These are phyloP conservation scores for Drosophila ezoana DNA, from an alignment of 2,888 invertebrate genomes.

Conservation along the genomic window DNA sequence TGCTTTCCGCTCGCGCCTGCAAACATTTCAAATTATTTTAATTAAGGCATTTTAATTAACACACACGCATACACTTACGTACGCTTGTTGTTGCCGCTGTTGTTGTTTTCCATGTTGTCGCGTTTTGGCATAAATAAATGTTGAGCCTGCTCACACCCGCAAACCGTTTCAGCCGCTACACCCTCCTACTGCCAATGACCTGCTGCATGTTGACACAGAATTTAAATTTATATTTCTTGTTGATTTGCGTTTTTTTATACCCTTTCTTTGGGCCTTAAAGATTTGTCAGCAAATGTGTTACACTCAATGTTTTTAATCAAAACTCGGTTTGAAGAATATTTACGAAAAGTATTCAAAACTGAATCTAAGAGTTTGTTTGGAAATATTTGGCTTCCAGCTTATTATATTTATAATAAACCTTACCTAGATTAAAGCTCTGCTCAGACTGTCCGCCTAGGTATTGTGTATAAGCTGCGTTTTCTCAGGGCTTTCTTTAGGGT, in stretches of 20 bases:
- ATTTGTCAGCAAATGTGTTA: neutral
- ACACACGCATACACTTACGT: constrained; percentile 47
- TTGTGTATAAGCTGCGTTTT: too few species aligned
- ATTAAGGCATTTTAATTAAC: constrained; percentile 77
- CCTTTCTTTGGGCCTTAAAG: neutral
- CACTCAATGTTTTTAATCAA: neutral
- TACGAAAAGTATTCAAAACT: neutral
- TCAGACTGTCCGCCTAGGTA: neutral
- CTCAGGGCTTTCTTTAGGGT: constrained; percentile 4
- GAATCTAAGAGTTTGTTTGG: too few species aligned
- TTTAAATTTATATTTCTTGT: constrained; percentile 70
- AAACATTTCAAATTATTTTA: constrained; percentile 67
- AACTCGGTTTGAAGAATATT: neutral
- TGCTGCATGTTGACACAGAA: constrained; percentile 73
- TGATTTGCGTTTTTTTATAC: constrained; percentile 20
- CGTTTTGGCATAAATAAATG: constrained; percentile 68
- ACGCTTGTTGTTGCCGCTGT: constrained; percentile 25
- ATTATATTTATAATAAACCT: too few species aligned
- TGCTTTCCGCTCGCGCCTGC: constrained; percentile 18
- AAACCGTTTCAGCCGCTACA: constrained; percentile 1
- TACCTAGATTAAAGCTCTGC: neutral
- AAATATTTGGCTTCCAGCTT: too few species aligned
- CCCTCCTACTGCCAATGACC: constrained; percentile 12
- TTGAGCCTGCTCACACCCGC: constrained; percentile 12
- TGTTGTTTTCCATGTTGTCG: constrained; percentile 44